phyloP scores from a whole-genome alignment of 2,797 vertebrate genomes.

The Xenopus petersii region DNA sequence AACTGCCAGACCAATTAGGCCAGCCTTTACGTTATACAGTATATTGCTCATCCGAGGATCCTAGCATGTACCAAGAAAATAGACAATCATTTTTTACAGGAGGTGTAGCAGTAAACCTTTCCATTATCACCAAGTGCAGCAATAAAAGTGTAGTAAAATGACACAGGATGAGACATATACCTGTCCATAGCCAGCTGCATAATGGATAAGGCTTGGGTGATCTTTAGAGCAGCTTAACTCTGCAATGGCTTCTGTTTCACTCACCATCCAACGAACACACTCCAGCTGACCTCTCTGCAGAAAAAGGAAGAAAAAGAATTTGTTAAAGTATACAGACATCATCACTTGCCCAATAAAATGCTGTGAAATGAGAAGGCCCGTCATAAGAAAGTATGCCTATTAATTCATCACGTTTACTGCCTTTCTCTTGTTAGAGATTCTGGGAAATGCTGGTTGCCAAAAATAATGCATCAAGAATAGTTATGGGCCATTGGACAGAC shows the following conservation, averaged over 20 bases:
- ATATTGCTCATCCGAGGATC: too few species aligned
- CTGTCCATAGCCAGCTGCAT: constrained; percentile 90
- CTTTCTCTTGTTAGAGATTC: not conserved
- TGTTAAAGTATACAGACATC: not conserved
- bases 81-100: too few species aligned
- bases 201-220: constrained; percentile 93
- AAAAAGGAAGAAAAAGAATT: constrained; percentile 38
- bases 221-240: constrained; percentile 93
- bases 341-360: not conserved
- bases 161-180: constrained; percentile 59
- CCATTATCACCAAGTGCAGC: too few species aligned
- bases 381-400: not conserved
- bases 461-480: not conserved
- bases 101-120: too few species aligned
- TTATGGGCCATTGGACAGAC: not conserved
- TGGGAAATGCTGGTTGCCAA: not conserved
- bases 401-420: constrained; percentile 11
- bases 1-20: too few species aligned
- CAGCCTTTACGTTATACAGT: too few species aligned
- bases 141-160: too few species aligned
- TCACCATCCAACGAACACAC: constrained; percentile 97
- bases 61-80: too few species aligned
- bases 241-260: constrained; percentile 95
- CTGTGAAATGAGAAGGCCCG: not conserved
- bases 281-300: constrained; percentile 88